phyloP scores from a whole-genome alignment of 53 echinoderm and acorn worm species.

The Holothuria scabra region DNA sequence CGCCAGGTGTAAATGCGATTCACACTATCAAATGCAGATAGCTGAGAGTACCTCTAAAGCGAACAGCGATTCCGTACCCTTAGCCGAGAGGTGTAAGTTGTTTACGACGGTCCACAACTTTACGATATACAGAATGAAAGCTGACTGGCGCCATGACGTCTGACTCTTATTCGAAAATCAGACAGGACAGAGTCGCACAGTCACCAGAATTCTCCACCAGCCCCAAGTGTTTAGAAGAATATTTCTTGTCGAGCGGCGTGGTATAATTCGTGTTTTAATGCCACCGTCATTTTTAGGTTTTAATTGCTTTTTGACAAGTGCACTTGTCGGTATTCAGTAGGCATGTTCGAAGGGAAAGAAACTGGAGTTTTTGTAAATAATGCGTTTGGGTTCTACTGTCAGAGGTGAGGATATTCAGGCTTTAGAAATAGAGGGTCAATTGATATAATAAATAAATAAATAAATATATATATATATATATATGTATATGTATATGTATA shows the following conservation, averaged over 20 bases:
- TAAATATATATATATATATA: constrained; percentile 13
- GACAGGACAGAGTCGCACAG: constrained; percentile 24
- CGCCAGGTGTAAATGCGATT: constrained; percentile 42
- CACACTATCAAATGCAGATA: constrained; percentile 3
- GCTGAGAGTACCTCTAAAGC: neutral
- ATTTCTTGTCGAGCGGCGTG: constrained; percentile 9
- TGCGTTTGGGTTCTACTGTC: no score
- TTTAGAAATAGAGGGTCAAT: no score
- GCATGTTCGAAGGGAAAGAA: neutral
- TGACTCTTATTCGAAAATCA: constrained; percentile 25
- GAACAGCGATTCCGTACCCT: neutral
- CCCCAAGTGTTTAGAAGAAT: constrained; percentile 38
- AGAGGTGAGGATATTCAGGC: no score
- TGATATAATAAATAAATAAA: neutral
- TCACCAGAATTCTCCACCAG: constrained; percentile 32
- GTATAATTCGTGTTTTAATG: constrained; percentile 21
- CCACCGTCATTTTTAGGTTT: constrained; percentile 18
- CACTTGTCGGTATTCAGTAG: constrained; percentile 29
- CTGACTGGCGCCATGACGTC: constrained; percentile 37
- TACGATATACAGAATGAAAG: constrained; percentile 32
- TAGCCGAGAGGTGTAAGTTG: constrained; percentile 38
- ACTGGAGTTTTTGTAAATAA: neutral
- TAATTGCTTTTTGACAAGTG: constrained; percentile 43
- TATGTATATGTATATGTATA: constrained; percentile 2
- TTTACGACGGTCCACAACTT: constrained; percentile 24